phyloP scores from a whole-genome alignment of 2,888 invertebrate genomes.

The Perizoma affinitatum region DNA sequence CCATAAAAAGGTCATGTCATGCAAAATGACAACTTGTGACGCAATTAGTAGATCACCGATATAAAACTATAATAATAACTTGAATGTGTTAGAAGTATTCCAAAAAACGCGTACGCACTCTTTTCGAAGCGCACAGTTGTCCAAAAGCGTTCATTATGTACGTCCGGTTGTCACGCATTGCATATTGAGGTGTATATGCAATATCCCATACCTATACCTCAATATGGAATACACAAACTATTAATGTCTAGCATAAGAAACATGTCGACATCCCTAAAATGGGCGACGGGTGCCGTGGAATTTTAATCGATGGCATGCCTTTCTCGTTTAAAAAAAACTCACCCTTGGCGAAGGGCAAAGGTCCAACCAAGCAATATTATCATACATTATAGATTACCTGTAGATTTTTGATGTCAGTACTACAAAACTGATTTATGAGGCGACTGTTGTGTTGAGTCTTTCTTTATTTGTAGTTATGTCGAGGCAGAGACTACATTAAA shows the following conservation, averaged over 20 bases:
- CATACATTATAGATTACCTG: conserved; percentile 62
- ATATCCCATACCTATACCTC: too few relatives aligned
- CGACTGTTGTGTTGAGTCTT: conserved; percentile 45
- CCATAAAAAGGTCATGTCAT: conserved; percentile 19
- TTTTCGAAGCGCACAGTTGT: too few relatives aligned
- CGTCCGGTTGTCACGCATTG: conserved; percentile 74
- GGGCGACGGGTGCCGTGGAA: conserved; percentile 58
- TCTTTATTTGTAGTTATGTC: conserved; percentile 49
- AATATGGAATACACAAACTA: conserved; percentile 63
- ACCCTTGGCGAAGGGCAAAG: conserved; percentile 43
- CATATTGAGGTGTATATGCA: conserved; percentile 66
- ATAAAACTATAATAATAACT: conserved; percentile 34
- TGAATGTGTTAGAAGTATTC: conserved; percentile 64
- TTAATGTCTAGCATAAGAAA: conserved; percentile 48
- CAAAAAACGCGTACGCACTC: conserved; percentile 47
- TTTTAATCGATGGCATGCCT: conserved; percentile 65
- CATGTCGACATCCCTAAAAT: conserved; percentile 60
- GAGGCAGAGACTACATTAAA: conserved; percentile 28
- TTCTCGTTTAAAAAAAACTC: conserved; percentile 49
- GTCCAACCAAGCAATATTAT: conserved; percentile 39
- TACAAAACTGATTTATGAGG: conserved; percentile 60
- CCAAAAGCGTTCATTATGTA: conserved; percentile 65
- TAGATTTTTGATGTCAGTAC: conserved; percentile 65
- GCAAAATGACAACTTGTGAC: conserved; percentile 15
- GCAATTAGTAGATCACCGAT: conserved; percentile 22